Base-by-base conservation (phyloP, 1,140 invertebrate genomes). In the Cepaea nemoralis region DNA sequence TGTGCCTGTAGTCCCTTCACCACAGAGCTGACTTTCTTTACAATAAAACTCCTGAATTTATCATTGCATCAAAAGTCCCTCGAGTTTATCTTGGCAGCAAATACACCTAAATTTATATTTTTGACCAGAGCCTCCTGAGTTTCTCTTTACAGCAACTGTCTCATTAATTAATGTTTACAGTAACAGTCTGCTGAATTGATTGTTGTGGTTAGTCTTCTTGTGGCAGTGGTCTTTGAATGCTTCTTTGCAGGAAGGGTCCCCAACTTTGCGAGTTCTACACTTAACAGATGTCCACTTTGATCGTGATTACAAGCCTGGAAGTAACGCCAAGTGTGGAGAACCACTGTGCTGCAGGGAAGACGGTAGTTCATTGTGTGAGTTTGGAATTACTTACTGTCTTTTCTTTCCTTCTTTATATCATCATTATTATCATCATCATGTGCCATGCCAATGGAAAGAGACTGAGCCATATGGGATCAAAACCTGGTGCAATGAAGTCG, bases 201-300 rank as follows among this genome's bases (percentile, higher is more conserved):
- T 55, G 14, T 55, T 14, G 50, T 55, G n/a, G 14, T 16, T n/a
- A 55, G 50, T 16, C n/a, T 14, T 55, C n/a, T 55, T 16, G 50
- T 55, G n/a, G n/a, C 14, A 55, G n/a, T 16, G n/a, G n/a, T 55
- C n/a, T 55, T 55, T 55, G 50, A 16, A 16, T 55, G 14, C 50
- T n/a, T n/a, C n/a, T 33, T 74, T 83, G 1, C 81, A 91, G 89
- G 76, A 87, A 27, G 86, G 87, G 1, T 77, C 87, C 0, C 89
- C 88, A 10, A 88, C 45, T 22, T 31, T 92, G 24, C 83, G 89
- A 86, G 92, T 97, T 33, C 91, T 96, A 16, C 95, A 97, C 48
- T 88, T 97, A 63, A 94, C 95, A 0, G 96, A 97, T 88, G 93
- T 96, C 59, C 96, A 97, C 89, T 94, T 95, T 77, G 96, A 97